Conservation (phyloP, 2,797 vertebrate species). For the Myiotriccus ornatus region DNA sequence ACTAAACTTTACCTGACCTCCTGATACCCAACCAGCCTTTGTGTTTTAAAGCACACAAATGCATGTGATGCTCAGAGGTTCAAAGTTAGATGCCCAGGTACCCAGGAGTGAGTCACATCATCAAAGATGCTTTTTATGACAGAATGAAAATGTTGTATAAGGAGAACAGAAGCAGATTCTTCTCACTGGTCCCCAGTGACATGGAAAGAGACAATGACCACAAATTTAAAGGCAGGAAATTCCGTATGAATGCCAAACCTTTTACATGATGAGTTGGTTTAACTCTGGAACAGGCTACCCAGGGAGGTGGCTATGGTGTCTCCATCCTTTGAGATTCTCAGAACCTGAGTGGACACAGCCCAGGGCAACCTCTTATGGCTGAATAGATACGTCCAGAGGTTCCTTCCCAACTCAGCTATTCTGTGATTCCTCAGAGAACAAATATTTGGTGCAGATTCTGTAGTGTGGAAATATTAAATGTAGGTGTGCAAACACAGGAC, state of each 20-base stretch:
- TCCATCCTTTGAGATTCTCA: neutral
- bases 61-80: neutral
- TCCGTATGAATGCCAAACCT: neutral
- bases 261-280: neutral
- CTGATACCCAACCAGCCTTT: neutral
- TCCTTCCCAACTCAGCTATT: neutral
- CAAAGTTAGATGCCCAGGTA: neutral
- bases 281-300: neutral
- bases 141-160: neutral
- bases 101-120: neutral
- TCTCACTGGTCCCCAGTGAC: neutral
- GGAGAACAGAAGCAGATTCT: neutral
- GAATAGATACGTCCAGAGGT: neutral
- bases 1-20: neutral
- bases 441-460: neutral
- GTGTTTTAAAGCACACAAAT: neutral
- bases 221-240: neutral
- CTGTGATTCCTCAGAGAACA: neutral
- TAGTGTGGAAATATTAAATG: conserved; percentile 17
- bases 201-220: neutral
- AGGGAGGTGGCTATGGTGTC: neutral
- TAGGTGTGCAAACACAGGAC: neutral
- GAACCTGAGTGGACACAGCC: neutral
- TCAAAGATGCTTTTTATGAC: neutral
- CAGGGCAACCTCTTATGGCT: neutral